These are phyloP conservation scores for Rhinoraja longicauda DNA, from an alignment of 2,797 vertebrate species.

Conservation along the genomic window DNA sequence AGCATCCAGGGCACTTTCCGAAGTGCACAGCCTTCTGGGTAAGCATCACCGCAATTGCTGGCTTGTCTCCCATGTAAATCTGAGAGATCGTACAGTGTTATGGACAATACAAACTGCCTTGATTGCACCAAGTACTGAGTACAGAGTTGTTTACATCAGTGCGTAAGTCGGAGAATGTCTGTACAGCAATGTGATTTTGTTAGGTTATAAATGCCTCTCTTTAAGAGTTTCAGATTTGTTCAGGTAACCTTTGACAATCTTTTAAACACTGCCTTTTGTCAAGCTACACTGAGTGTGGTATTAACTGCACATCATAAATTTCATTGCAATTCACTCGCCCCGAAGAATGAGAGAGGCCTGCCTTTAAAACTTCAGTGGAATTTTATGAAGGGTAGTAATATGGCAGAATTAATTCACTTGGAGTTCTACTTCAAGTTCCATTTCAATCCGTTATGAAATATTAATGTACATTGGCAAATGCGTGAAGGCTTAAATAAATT, in stretches of 20 bases:
- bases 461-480: background rate
- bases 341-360: background rate
- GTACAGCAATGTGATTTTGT: background rate
- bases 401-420: background rate
- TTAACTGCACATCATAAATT: background rate
- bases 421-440: background rate
- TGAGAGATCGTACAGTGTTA: too few species aligned
- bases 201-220: background rate
- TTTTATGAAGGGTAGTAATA: background rate
- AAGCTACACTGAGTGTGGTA: background rate
- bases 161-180: too few species aligned
- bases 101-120: too few species aligned
- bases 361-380: background rate
- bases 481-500: conserved; percentile 13
- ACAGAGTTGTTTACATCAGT: too few species aligned
- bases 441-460: background rate
- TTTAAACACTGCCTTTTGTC: background rate
- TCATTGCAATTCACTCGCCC: background rate
- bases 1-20: too few species aligned
- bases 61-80: too few species aligned
- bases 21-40: too few species aligned
- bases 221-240: background rate
- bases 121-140: too few species aligned
- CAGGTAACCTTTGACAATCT: background rate
- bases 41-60: too few species aligned